Evolutionary conservation across 2,888 invertebrate genomes (phyloP).

Genomic region (Tryphoninae sp.): DNA sequence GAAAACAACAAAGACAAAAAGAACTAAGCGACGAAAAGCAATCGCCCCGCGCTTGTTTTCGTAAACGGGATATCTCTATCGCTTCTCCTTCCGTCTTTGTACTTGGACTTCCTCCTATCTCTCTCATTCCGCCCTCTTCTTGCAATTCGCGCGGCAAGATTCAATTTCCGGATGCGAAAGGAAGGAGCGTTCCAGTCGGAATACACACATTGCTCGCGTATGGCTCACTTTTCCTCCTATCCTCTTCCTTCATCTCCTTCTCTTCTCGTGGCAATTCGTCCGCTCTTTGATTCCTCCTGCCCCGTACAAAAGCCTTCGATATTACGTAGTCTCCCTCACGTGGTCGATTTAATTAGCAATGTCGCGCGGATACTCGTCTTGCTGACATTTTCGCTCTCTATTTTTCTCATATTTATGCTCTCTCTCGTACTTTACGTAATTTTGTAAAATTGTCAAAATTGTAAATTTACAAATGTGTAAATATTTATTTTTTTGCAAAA

Average conservation of each 20-base stretch:
- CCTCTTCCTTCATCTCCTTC: neutral
- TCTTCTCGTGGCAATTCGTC: constrained; percentile 24
- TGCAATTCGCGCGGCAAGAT: constrained; percentile 47
- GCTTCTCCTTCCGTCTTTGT: constrained; percentile 3
- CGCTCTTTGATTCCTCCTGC: constrained; percentile 42
- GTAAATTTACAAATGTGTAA: no score
- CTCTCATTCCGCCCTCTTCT: constrained; percentile 28
- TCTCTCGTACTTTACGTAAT: neutral
- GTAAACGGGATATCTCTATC: constrained; percentile 26
- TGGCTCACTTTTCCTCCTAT: neutral
- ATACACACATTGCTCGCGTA: constrained; percentile 46
- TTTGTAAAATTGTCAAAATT: no score
- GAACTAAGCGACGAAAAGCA: constrained; percentile 5
- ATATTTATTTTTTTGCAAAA: no score
- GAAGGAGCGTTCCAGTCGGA: constrained; percentile 25
- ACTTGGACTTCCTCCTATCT: constrained; percentile 30
- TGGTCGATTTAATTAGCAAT: constrained; percentile 59
- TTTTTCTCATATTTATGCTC: neutral
- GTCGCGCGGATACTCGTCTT: constrained; percentile 20
- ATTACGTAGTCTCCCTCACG: constrained; percentile 36
- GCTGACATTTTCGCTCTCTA: neutral
- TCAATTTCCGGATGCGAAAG: constrained; percentile 59
- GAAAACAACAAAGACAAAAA: no score
- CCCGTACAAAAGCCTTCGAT: constrained; percentile 40
- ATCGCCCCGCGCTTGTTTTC: constrained; percentile 45